These are phyloP conservation scores for Leptinotarsa rubiginosa DNA, from an alignment of 2,888 invertebrate species.

Conservation along the genomic window DNA sequence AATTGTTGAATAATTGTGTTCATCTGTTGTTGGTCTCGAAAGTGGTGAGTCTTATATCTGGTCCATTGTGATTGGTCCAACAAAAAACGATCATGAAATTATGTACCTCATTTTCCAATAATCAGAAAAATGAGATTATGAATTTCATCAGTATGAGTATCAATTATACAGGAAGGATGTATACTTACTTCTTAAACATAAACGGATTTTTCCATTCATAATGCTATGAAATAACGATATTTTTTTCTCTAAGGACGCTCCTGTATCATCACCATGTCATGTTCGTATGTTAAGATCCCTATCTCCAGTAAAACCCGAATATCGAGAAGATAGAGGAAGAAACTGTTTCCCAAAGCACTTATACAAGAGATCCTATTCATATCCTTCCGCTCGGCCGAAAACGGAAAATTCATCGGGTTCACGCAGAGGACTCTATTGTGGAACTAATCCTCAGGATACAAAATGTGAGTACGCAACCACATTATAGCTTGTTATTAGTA, in stretches of 20 bases:
- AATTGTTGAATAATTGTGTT: no score
- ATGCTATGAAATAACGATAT: background rate
- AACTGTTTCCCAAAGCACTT: background rate
- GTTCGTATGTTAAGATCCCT: constrained; percentile 27
- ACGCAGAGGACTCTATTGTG: background rate
- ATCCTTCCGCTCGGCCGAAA: constrained; percentile 7
- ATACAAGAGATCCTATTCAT: constrained; percentile 17
- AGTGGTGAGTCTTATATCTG: no score
- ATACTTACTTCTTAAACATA: no score
- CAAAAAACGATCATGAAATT: no score
- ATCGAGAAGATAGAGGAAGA: constrained; percentile 8
- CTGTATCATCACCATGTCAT: constrained; percentile 23
- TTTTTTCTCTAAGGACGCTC: constrained; percentile 17
- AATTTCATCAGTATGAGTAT: no score
- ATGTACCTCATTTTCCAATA: no score
- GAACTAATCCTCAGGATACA: background rate
- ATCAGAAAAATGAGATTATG: no score
- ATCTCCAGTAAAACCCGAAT: constrained; percentile 10
- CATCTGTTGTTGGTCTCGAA: no score
- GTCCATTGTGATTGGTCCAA: no score
- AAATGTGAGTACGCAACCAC: background rate
- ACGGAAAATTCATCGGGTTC: background rate
- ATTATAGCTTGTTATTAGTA: no score
- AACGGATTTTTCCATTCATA: no score
- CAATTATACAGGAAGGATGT: no score